Base-by-base conservation (phyloP, 1,140 invertebrate species). In the Solenopsis invicta region DNA sequence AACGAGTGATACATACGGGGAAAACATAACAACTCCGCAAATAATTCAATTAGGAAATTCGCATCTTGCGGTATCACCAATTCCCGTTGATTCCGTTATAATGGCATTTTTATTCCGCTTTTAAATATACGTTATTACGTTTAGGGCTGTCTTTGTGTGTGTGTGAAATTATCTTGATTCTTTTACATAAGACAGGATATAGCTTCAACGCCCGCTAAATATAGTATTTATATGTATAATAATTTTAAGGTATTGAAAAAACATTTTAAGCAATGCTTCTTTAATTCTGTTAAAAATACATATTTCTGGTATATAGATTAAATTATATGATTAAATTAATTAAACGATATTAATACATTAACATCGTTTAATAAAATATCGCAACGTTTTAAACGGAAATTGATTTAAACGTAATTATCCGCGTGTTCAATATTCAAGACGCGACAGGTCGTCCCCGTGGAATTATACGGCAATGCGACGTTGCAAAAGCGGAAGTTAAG, bases 401-500 rank as follows among this genome's bases (percentile, higher is more conserved):
- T 24, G 67, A 34, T 86, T 67, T 12, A 71, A 66, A 52, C 34
- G 29, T 41, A 54, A 75, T 90, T 90, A 89, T 74, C 66, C n/a
- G 48, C 29, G 29, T 82, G 69, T 59, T 90, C 76, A 74, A 90
- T 90, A 90, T 90, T 90, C 71, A 90, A 90, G 86, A 16, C 80
- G 50, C 45, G 50, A 88, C 78, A 81, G 62, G 64, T 90, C 86
- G 54, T 90, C 59, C 52, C 29, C 48, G 45, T 5, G 69, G 67
- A 85, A 85, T 90, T 90, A 91, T 81, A 66, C 81, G 29, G 37
- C 71, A 75, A 88, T 88, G n/a, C n/a, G 37, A 37, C 48, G 75
- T 92, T 90, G 88, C 82, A 77, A 92, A 91, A 93, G 86, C 88
- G 91, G 88, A 93, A 92, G 71, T 90, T 81, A 61, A 91, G 87